phyloP scores from a whole-genome alignment of 2,113 vertebrate genomes.

The Hirundichthys speculiger region DNA sequence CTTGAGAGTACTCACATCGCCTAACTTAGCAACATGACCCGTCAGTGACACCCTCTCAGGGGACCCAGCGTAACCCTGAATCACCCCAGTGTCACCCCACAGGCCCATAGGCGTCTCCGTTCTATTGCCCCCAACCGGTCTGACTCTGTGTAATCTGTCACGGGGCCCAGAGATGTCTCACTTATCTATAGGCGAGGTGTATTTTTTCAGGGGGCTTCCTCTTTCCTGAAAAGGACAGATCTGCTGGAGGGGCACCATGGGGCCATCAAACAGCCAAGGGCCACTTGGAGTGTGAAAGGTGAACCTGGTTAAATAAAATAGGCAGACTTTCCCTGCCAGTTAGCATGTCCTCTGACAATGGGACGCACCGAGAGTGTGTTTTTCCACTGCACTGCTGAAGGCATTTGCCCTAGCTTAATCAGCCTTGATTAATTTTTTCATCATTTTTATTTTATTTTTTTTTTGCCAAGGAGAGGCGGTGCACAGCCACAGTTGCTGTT shows the following conservation, averaged over 20 bases:
- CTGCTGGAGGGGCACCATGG: constrained; percentile 20
- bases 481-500: constrained; percentile 6
- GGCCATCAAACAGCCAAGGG: constrained; percentile 34
- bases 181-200: constrained; percentile 70
- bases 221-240: constrained; percentile 74
- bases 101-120: constrained; percentile 18
- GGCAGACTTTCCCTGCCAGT: constrained; percentile 46
- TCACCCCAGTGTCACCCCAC: constrained; percentile 12
- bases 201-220: constrained; percentile 82
- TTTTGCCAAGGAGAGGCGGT: constrained; percentile 27
- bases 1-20: constrained; percentile 13
- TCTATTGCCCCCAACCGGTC: constrained; percentile 6
- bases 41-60: constrained; percentile 48
- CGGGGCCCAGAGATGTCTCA: constrained; percentile 59
- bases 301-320: constrained; percentile 45
- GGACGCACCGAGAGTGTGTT: constrained; percentile 4
- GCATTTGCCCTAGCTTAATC: constrained; percentile 21
- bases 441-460: constrained; percentile 51
- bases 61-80: constrained; percentile 30
- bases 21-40: constrained; percentile 53
- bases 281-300: constrained; percentile 39
- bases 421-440: constrained; percentile 34
- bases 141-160: constrained; percentile 57
- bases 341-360: constrained; percentile 26
- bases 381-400: constrained; percentile 38